Base-by-base conservation (phyloP, 2,797 vertebrate genomes). In the Argyrosomus regius region DNA sequence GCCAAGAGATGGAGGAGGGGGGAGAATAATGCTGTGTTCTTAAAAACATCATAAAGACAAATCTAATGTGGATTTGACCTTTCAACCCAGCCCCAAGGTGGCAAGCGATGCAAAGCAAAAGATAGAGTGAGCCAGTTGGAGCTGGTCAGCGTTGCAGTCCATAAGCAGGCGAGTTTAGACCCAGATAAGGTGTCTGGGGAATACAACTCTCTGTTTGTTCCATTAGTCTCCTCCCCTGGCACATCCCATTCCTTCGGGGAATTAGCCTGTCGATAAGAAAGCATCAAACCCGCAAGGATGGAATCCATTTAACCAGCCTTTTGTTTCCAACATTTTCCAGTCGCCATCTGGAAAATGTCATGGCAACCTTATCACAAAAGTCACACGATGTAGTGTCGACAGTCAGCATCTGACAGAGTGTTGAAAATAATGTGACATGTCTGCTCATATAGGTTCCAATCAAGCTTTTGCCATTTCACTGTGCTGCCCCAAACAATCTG, bases 241-340 rank as follows among this genome's bases (percentile, higher is more conserved):
- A 91, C 88, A 83, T 94, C 87, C 88, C 69, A 91, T 93, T 91
- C 82, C 87, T 90, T 72, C n/a, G 12, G 92, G 92, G 89, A 94
- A 94, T 94, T 91, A 94, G 80, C 72, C 82, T 86, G 92, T 93
- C 88, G 88, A 95, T 94, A 92, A 92, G 90, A 80, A 83, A 54
- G 78, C 90, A 81, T 94, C 90, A 92, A 87, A 90, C 57, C 80
- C 5, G 39, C 87, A 58, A 76, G 84, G 85, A 92, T 72, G 67
- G 91, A 89, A 89, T 90, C 87, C 88, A 83, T 92, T 94, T 88
- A 92, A 81, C 81, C 80, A 83, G 87, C 83, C 81, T 88, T 93
- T 94, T 93, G 92, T 93, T 94, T 91, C 85, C 81, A 54, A 73
- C 82, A 82, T 90, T 92, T 93, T 82, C 82, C 82, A 86, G 59